Base-by-base conservation (phyloP, 2,113 vertebrate species). In the Noctilio leporinus region DNA sequence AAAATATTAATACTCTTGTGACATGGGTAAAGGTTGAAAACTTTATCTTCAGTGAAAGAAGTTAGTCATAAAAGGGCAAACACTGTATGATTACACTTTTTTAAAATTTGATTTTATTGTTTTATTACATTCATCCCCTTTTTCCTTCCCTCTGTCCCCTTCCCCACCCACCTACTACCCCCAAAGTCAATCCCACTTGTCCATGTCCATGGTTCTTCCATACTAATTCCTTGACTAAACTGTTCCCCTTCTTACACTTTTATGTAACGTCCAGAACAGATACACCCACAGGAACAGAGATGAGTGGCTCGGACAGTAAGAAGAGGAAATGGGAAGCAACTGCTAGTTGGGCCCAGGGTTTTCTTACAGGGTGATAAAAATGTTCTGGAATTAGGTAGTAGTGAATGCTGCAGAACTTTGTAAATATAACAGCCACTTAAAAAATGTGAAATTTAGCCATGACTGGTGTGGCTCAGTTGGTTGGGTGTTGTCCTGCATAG, bases 301-400 rank as follows among this genome's bases (percentile, higher is more conserved):
- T 5, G n/a, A 62, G 43, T 20, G 51, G 12, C 15, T 28, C 24
- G 40, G 55, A 30, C 12, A 33, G 53, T 1, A 70, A 35, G 16
- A 86, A 86, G 35, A 80, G 15, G 20, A 53, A n/a, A 76, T 1
- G 9, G 57, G 51, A 47, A 64, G 6, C 26, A 3, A 57, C 38
- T 35, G 11, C 53, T 49, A 83, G 19, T 0, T 0, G 20, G 40
- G n/a, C 1, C 69, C 0, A 17, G 30, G 45, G 7, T 30, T 81
- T 72, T 47, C 40, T 86, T 75, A 15, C 12, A 15, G 69, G 24
- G 57, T 10, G 17, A 76, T 55, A 43, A 33, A 67, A 47, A 40
- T 16, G 15, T 72, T 73, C 75, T 53, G 35, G 47, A 82, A 76
- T 40, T 57, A 77, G 38, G 67, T 1, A 53, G 26, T 69, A 45